These are phyloP conservation scores for Aphelenchoides fujianensis DNA, from an alignment of 1,140 invertebrate species.

Conservation along the genomic window DNA sequence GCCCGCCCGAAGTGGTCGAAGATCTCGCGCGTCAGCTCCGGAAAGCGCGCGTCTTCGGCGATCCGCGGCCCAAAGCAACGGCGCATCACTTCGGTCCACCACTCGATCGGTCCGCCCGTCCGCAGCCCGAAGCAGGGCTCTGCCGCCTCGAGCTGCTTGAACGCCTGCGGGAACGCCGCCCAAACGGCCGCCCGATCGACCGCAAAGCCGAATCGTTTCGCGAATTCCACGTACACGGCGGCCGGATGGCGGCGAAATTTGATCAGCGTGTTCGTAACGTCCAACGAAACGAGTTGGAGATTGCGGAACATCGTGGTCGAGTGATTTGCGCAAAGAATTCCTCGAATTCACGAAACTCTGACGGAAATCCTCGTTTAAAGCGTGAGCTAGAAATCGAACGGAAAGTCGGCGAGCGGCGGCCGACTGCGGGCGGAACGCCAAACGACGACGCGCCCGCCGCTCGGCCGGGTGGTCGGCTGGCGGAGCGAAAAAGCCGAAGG, in stretches of 20 bases:
- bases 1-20: constrained; percentile 21
- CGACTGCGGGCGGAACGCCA: too few species aligned
- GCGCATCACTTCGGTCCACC: constrained; percentile 23
- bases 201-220: constrained; percentile 14
- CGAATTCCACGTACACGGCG: constrained; percentile 19
- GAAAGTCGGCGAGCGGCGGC: too few species aligned
- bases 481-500: too few species aligned
- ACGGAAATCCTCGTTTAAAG: too few species aligned
- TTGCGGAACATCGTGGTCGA: neutral
- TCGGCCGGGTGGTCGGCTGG: too few species aligned
- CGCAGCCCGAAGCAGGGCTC: constrained; percentile 27
- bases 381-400: too few species aligned
- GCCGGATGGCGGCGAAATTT: constrained; percentile 14
- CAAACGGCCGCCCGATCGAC: constrained; percentile 13
- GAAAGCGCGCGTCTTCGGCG: neutral
- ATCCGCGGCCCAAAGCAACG: constrained; percentile 4
- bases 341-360: too few species aligned
- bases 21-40: constrained; percentile 3
- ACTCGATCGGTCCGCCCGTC: neutral
- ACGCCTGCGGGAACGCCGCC: constrained; percentile 18
- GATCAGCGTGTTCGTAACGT: constrained; percentile 30
- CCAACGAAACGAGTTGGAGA: constrained; percentile 25
- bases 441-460: too few species aligned
- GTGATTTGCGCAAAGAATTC: too few species aligned
- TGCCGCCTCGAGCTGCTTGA: constrained; percentile 25